Base-by-base conservation (phyloP, 2,113 vertebrate genomes). In the Alaudala cheleensis region DNA sequence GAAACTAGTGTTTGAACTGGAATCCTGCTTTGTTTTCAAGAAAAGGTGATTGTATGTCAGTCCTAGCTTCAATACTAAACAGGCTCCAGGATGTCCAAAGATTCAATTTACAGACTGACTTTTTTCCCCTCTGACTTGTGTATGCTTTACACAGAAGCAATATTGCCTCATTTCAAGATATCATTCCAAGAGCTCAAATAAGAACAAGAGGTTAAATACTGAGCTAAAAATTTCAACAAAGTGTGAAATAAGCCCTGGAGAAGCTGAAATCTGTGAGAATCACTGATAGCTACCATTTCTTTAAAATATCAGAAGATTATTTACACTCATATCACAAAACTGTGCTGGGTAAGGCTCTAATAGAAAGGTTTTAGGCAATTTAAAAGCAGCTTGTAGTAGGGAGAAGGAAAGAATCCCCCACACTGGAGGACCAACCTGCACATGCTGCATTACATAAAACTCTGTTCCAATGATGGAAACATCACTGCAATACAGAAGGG, bases 371-470 rank as follows among this genome's bases (percentile, higher is more conserved):
- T 79, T 39, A 74, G 12, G 67, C 15, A 31, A 87, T 51, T 86
- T 77, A 49, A 90, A 91, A 88, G 22, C 17, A 78, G 51, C 8
- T 80, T 50, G 37, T 47, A 74, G 33, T 14, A 64, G 42, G 14
- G 39, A 56, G 11, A 70, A 91, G 11, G 47, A 77, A 81, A 86
- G 40, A 78, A 21, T 9, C 12, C 76, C 24, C 74, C 23, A 49
- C 20, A 21, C 0, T 47, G 18, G 20, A 74, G n/a, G 29, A 90
- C 94, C 42, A 96, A 99, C 99, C 98, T 98, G 96, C 31, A 99
- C 98, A 74, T 99, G 98, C 57, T 99, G 98, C 99, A 99, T 99
- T 51, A 99, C 29, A 73, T 99, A 99, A 93, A 99, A 99, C 77
- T 99, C 98, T 9, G 99, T 99, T 90, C 99, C 99, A 47, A 99